Evolutionary conservation across 2,888 invertebrate genomes (phyloP).

Genomic region (Beris chalybata): DNA sequence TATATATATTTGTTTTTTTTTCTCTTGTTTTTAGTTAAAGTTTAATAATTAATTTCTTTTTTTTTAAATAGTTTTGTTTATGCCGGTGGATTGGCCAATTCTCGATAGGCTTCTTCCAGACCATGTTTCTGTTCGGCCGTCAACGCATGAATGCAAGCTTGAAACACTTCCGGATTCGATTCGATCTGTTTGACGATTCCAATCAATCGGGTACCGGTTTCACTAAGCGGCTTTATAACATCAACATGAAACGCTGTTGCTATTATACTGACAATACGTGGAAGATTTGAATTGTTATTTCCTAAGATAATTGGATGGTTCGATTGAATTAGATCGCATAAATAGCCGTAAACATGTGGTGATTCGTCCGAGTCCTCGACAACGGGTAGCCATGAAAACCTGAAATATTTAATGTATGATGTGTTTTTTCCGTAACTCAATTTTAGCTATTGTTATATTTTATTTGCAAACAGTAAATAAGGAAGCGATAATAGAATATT

Average conservation of each 20-base stretch:
- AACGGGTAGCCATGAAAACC: constrained; percentile 93
- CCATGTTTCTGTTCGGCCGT: constrained; percentile 82
- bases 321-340: constrained; percentile 92
- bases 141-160: constrained; percentile 75
- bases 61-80: constrained; percentile 29
- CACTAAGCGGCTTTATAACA: constrained; percentile 74
- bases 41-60: constrained; percentile 21
- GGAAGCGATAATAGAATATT: too few species aligned
- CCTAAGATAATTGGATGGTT: constrained; percentile 88
- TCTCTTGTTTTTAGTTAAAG: constrained; percentile 16
- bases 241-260: constrained; percentile 87
- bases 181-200: constrained; percentile 86
- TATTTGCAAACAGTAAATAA: too few species aligned
- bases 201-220: constrained; percentile 77
- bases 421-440: too few species aligned
- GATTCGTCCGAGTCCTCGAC: constrained; percentile 96
- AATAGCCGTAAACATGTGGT: constrained; percentile 90
- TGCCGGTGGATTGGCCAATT: constrained; percentile 47
- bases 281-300: constrained; percentile 84
- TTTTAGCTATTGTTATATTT: too few species aligned
- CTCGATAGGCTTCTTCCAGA: constrained; percentile 68
- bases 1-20: constrained; percentile 3
- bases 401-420: constrained; percentile 45
- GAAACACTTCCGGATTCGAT: constrained; percentile 77
- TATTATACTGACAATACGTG: constrained; percentile 82